These are phyloP conservation scores for Cerastis rubricosa DNA, from an alignment of 2,888 invertebrate species.

Conservation along the genomic window DNA sequence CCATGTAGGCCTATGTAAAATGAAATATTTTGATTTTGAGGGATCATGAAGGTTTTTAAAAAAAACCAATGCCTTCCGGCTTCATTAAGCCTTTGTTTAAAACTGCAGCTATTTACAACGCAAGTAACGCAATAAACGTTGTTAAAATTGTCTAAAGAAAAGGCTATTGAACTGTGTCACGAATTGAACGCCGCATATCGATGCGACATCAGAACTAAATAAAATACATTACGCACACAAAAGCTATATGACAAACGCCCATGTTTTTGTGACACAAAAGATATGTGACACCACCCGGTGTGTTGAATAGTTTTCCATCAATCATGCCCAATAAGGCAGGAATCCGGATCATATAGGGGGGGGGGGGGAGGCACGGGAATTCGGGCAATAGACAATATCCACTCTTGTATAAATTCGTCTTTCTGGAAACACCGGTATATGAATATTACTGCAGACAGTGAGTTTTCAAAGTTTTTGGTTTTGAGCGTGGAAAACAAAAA, in stretches of 20 bases:
- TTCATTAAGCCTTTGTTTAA: too few relatives aligned
- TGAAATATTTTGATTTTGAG: too few relatives aligned
- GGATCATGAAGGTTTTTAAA: too few relatives aligned
- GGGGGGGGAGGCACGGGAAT: neutral
- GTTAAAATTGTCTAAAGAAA: too few relatives aligned
- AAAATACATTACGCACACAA: constrained; percentile 8
- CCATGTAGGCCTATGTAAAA: too few relatives aligned
- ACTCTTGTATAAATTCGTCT: neutral
- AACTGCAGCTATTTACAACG: too few relatives aligned
- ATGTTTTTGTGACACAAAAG: constrained; percentile 28
- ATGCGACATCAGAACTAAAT: neutral
- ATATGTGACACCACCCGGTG: constrained; percentile 24
- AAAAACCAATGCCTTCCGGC: too few relatives aligned
- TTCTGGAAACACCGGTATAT: neutral
- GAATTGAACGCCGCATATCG: neutral
- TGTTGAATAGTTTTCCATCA: constrained; percentile 47
- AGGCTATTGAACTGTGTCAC: too few relatives aligned
- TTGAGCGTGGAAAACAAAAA: too few relatives aligned
- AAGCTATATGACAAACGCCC: constrained; percentile 12
- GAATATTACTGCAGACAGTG: constrained; percentile 1
- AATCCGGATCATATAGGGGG: constrained; percentile 2
- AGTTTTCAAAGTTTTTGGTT: neutral
- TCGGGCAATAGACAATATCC: constrained; percentile 15
- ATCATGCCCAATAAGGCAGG: constrained; percentile 25
- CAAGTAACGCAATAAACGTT: too few relatives aligned